Percentiles rank a stretch among this genome's conserved stretches.
Conservation (phyloP, 2,113 vertebrate species). For the Plestiodon gilberti region DNA sequence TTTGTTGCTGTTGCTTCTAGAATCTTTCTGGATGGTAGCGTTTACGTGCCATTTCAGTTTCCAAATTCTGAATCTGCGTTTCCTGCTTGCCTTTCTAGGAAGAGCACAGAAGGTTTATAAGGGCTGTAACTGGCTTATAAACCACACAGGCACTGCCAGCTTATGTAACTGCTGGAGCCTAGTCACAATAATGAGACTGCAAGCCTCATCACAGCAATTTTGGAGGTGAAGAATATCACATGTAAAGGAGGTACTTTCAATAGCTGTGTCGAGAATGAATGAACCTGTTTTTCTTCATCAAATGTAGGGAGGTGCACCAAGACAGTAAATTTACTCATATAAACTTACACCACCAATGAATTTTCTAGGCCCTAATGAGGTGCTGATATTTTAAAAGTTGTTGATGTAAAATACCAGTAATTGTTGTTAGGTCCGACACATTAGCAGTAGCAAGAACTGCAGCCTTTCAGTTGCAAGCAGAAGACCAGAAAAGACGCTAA, state of each 20-base stretch:
- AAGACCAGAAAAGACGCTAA: too few relatives aligned
- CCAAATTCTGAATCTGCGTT: too few relatives aligned
- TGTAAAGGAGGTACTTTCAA: too few relatives aligned
- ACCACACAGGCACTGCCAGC: neutral
- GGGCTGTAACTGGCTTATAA: neutral
- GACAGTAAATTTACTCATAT: neutral
- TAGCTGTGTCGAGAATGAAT: neutral
- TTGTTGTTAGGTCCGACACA: neutral
- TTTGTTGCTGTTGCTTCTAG: neutral
- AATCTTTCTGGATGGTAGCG: neutral
- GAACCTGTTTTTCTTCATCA: neutral
- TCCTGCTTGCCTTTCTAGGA: neutral
- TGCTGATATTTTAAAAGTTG: neutral
- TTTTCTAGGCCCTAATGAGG: neutral
- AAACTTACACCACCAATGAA: too few relatives aligned
- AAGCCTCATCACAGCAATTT: neutral
- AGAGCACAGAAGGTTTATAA: neutral
- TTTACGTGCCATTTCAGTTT: neutral
- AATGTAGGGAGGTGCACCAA: neutral
- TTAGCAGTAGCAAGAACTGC: too few relatives aligned
- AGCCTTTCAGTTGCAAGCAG: too few relatives aligned
- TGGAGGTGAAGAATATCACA: neutral
- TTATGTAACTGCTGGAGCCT: neutral
- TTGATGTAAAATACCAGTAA: neutral
- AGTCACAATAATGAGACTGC: neutral